Evolutionary conservation across 1,140 invertebrate species (phyloP), one percentile per base, ranked within the genome.

Genomic region (Sinella curviseta): DNA sequence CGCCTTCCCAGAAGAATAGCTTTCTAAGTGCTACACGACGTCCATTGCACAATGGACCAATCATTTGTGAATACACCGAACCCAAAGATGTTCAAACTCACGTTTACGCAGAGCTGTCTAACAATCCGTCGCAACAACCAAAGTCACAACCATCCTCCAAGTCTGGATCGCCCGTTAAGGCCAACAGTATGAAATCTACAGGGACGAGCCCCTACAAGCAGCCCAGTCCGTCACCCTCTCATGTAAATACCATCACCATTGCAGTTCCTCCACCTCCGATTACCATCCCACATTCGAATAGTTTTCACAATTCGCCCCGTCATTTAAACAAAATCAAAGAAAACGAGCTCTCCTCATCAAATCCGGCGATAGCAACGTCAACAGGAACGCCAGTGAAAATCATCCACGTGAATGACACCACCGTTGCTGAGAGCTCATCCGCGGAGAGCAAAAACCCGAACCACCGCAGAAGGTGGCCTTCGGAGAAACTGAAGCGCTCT

Each of bases 31-130:
- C 26, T 14, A 4, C 28, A 3, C 26, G 65, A 14, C 26, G 26
- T 33, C 65, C 65, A 14, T 33, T 17, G 1, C 65, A 67, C 88
- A 89, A 36, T 87, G 88, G 83, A 35, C 89, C 55, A 89, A 90
- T 80, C 1, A 86, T 90, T 0, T 90, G 90, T 80, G 92, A 93
- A 81, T 93, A 93, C 86, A 91, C 92, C 26, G 92, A 93, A 83
- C 92, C 92, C 0, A 89, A 89, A 78, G 92, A 93, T 85, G 77
- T 80, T 77, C 81, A 82, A 31, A 87, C 91, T 0, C 92, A 93
- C 86, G 86, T 93, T 33, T 94, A 94, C 85, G 91, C 92, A 0
- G 92, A 93, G 86, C 74, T 85, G 87, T 70, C 65, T 12, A 70
- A 30, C 12, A 70, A 33, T 33, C n/a, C 65, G 8, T 93, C 75